These are phyloP conservation scores for Myopa tessellatipennis DNA, from an alignment of 2,888 invertebrate species.

Conservation along the genomic window DNA sequence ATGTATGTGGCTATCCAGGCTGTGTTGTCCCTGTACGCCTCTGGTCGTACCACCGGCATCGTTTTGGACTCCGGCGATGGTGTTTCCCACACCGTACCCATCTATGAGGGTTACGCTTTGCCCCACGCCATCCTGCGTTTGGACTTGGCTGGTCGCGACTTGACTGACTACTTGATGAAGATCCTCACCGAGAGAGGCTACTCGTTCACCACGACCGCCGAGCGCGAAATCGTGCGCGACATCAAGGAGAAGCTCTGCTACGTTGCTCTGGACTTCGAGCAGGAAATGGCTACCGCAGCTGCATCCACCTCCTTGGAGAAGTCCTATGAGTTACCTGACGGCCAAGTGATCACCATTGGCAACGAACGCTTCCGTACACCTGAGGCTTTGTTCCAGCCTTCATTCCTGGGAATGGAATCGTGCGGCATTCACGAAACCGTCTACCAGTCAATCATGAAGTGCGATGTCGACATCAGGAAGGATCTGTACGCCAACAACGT, in stretches of 20 bases:
- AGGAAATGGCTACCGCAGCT: constrained; percentile 94
- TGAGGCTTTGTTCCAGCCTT: constrained; percentile 93
- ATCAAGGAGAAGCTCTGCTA: constrained; percentile 95
- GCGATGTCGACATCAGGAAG: constrained; percentile 94
- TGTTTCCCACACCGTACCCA: constrained; percentile 95
- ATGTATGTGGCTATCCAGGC: constrained; percentile 97
- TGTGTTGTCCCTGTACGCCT: constrained; percentile 91
- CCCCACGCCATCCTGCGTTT: constrained; percentile 94
- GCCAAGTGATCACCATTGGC: constrained; percentile 92
- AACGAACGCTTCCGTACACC: constrained; percentile 96
- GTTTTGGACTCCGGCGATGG: constrained; percentile 96
- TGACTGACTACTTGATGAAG: constrained; percentile 95
- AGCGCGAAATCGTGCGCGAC: constrained; percentile 94
- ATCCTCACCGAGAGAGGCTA: constrained; percentile 92
- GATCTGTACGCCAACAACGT: constrained; percentile 94
- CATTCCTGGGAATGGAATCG: constrained; percentile 86
- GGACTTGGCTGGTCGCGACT: constrained; percentile 92
- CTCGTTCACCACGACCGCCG: constrained; percentile 92
- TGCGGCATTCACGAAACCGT: constrained; percentile 94
- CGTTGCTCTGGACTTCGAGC: constrained; percentile 90
- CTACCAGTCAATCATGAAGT: constrained; percentile 98
- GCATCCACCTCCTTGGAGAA: constrained; percentile 94
- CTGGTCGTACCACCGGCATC: constrained; percentile 97
- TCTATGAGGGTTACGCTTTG: constrained; percentile 93
- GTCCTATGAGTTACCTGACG: constrained; percentile 94